phyloP scores from a whole-genome alignment of 2,888 invertebrate species.

The Diarsia mendica region DNA sequence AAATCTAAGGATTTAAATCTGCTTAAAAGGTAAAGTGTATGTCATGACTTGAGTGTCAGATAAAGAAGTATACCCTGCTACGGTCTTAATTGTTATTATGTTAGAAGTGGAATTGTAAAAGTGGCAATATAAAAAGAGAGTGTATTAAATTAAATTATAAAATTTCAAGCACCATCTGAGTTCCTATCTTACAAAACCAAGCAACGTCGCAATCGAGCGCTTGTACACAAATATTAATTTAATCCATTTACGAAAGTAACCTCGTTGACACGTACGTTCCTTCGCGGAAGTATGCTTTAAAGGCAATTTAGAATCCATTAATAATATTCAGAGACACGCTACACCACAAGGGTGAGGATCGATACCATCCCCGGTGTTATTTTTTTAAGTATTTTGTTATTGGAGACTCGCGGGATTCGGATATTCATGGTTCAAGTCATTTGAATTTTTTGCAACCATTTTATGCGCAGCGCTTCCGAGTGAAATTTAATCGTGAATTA shows the following conservation, averaged over 20 bases:
- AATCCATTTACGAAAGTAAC: constrained; percentile 77
- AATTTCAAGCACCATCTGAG: constrained; percentile 21
- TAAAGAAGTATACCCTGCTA: too few species aligned
- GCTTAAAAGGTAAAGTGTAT: not conserved
- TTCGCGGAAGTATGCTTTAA: constrained; percentile 79
- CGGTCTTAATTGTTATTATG: too few species aligned
- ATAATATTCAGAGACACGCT: constrained; percentile 80
- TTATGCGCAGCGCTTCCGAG: not conserved
- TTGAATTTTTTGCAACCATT: constrained; percentile 26
- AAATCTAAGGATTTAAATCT: not conserved
- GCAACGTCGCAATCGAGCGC: constrained; percentile 25
- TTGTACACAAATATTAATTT: constrained; percentile 70
- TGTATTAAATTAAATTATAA: not conserved
- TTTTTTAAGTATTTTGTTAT: constrained; percentile 41
- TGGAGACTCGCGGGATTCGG: constrained; percentile 1
- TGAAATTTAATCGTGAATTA: constrained; percentile 1
- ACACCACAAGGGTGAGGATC: constrained; percentile 63
- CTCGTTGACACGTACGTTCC: constrained; percentile 72
- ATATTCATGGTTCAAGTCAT: constrained; percentile 28
- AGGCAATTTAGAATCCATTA: constrained; percentile 86
- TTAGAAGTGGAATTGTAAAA: too few species aligned
- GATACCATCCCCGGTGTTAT: constrained; percentile 40
- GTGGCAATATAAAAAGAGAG: too few species aligned
- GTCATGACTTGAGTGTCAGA: too few species aligned
- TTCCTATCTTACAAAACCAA: constrained; percentile 36